These are phyloP conservation scores for Scaptomyza parva DNA, from an alignment of 2,888 invertebrate species.

Conservation along the genomic window DNA sequence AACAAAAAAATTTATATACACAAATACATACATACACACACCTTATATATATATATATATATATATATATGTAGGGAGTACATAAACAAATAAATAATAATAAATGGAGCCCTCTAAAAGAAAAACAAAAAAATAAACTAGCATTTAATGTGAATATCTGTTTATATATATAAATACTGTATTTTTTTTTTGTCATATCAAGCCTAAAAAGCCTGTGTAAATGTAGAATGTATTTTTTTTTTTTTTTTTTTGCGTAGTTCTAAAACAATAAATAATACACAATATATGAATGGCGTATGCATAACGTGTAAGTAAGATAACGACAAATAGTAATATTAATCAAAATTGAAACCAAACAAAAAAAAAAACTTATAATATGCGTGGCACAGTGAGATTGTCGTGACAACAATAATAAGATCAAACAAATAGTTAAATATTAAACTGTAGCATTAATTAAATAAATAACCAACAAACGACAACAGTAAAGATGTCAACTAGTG, in stretches of 20 bases:
- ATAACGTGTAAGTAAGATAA: conserved; percentile 42
- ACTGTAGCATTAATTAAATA: conserved; percentile 35
- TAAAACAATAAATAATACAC: conserved; percentile 11
- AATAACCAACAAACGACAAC: conserved; percentile 18
- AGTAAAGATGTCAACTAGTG: conserved; percentile 35
- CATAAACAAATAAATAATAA: conserved; percentile 34
- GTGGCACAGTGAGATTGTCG: conserved; percentile 20
- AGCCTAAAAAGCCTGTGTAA: conserved; percentile 39
- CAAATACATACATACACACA: conserved; percentile 28
- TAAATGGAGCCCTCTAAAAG: conserved; percentile 43
- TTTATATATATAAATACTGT: no score
- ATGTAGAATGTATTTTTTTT: conserved; percentile 8
- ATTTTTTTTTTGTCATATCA: conserved; percentile 29
- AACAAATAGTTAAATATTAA: conserved; percentile 36
- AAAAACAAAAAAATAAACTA: conserved; percentile 53
- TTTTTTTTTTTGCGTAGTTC: conserved; percentile 28
- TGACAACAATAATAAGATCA: conserved; percentile 39
- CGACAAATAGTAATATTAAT: conserved; percentile 32
- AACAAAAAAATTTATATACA: conserved; percentile 19
- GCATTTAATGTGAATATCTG: conserved; percentile 62
- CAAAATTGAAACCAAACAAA: background rate
- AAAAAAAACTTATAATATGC: conserved; percentile 4
- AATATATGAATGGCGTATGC: conserved; percentile 18
- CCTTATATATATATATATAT: conserved; percentile 29
- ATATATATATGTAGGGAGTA: conserved; percentile 9